Base-by-base conservation (phyloP, 2,888 invertebrate genomes). In the Agrochola macilenta region DNA sequence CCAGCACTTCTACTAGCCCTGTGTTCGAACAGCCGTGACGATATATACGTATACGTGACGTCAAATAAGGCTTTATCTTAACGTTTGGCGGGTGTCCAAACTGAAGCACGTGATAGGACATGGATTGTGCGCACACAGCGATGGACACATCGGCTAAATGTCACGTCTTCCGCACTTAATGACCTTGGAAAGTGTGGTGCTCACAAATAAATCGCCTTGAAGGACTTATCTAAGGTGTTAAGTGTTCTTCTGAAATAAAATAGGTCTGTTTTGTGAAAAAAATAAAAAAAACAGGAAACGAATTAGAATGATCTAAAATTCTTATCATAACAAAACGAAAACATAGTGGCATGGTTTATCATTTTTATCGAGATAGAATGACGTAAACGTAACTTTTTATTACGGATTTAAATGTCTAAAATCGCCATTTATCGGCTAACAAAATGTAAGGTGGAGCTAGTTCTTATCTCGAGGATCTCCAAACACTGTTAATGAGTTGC, bases 21-120 rank as follows among this genome's bases (percentile, higher is more conserved):
- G 49, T 61, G 11, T 52, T 52, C 5, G 43, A 60, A 61, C n/a
- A 72, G 30, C 20, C 84, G 77, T 81, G 81, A 54, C 61, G 12
- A 72, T 74, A 66, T 54, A 74, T 61, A 76, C 35, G 57, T 81
- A 64, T 73, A 75, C 2, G 35, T 76, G 20, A 61, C 60, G 52
- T 69, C 68, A 74, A 64, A 81, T 65, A 69, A 77, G 74, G 70
- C 68, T 85, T 82, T 82, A 85, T 82, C 77, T 78, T 63, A 85
- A 76, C 58, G 64, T 76, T 85, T 85, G 85, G 85, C 77, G 69
- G 49, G 30, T 61, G 82, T 85, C 85, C 85, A 85, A 84, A 72
- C 68, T 43, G 23, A 46, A 71, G 72, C 79, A 79, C 79, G 79
- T 85, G 75, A 82, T 79, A 75, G 76, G 14, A 73, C 79, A 79